Evolutionary conservation across 1,140 invertebrate genomes (phyloP).

Genomic region (Panulirus ornatus): DNA sequence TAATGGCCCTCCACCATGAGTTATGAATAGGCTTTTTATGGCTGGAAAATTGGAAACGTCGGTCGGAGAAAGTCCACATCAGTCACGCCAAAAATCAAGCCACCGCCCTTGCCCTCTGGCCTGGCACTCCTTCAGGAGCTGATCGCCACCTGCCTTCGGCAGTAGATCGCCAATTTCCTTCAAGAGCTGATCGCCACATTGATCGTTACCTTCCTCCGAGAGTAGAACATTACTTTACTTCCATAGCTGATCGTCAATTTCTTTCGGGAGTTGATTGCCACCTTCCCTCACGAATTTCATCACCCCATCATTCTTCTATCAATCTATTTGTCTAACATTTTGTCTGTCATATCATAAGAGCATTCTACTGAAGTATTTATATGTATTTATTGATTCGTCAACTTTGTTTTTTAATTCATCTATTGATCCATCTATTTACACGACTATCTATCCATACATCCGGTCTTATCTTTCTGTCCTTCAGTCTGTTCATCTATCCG

Average conservation of each 20-base stretch:
- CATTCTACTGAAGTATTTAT: neutral
- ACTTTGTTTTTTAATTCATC: neutral
- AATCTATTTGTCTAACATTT: neutral
- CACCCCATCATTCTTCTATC: neutral
- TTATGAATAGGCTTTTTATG: conserved; percentile 28
- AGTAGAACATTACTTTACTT: too few relatives aligned
- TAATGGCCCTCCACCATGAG: neutral
- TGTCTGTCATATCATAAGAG: neutral
- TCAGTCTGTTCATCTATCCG: neutral
- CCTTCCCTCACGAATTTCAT: too few relatives aligned
- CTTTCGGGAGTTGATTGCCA: too few relatives aligned
- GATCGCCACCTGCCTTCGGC: too few relatives aligned
- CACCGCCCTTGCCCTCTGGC: too few relatives aligned
- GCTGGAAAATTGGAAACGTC: conserved; percentile 38
- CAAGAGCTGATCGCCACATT: too few relatives aligned
- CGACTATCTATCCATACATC: neutral
- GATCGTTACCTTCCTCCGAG: too few relatives aligned
- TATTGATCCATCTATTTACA: neutral
- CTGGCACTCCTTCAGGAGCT: too few relatives aligned
- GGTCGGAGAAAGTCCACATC: neutral
- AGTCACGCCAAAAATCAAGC: neutral
- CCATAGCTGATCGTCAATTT: too few relatives aligned
- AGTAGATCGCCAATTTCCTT: too few relatives aligned
- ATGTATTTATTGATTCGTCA: neutral
- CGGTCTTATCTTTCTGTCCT: neutral